phyloP scores from a whole-genome alignment of 1,140 invertebrate genomes.

The Zaprionus inermis region DNA sequence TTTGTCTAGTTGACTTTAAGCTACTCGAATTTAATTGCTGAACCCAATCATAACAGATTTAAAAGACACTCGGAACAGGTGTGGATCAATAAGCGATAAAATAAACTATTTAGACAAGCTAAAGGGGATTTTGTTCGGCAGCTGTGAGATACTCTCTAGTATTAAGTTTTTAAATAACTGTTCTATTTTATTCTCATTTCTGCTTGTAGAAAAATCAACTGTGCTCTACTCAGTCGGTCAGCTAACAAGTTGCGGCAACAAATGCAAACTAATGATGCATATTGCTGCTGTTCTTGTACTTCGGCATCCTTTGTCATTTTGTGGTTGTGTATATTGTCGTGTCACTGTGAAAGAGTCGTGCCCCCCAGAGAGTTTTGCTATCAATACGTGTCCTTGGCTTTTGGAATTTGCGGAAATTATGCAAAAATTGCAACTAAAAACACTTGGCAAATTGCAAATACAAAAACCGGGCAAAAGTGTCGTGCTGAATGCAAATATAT shows the following conservation, averaged over 20 bases:
- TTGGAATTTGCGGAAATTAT: neutral
- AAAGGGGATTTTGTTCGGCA: neutral
- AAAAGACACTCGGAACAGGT: neutral
- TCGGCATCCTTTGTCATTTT: neutral
- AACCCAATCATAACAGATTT: conserved; percentile 8
- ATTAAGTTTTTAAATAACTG: neutral
- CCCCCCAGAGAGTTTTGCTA: neutral
- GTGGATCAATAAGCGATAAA: conserved; percentile 2
- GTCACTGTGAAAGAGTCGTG: neutral
- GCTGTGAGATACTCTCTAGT: neutral
- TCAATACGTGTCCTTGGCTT: neutral
- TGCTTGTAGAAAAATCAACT: neutral
- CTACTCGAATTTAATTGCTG: conserved; percentile 18
- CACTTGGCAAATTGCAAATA: neutral
- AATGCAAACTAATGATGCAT: neutral
- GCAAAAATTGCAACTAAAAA: neutral
- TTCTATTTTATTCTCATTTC: neutral
- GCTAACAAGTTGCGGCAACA: neutral
- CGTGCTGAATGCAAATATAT: neutral
- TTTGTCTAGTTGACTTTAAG: conserved; percentile 12
- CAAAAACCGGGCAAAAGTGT: neutral
- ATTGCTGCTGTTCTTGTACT: neutral
- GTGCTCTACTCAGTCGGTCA: neutral
- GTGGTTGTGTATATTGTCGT: neutral
- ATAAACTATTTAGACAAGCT: neutral